Evolutionary conservation across 23 tunicate genomes (phyloP).

Genomic region (Trididemnum nubilum): DNA sequence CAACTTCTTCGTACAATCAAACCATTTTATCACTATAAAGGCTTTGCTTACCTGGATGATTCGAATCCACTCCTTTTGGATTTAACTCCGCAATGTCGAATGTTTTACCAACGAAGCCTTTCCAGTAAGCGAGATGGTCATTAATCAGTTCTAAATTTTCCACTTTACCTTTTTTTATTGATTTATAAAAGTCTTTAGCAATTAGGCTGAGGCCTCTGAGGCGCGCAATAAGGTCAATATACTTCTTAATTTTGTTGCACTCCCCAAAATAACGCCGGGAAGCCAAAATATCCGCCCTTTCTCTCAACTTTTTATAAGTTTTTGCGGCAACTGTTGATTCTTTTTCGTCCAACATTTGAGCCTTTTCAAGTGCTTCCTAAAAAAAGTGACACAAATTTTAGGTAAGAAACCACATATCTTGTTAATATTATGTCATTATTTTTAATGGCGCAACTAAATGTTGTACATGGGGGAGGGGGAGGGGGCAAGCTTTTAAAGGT

Average conservation of each 20-base stretch:
- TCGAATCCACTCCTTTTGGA: conserved; percentile 80
- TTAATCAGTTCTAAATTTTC: conserved; percentile 67
- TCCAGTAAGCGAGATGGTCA: conserved; percentile 82
- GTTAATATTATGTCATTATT: no score
- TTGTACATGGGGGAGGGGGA: background rate
- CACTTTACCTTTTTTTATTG: conserved; percentile 80
- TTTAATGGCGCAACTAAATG: background rate
- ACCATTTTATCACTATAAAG: no score
- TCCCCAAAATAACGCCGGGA: conserved; percentile 82
- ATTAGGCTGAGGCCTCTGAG: conserved; percentile 78
- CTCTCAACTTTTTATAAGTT: conserved; percentile 84
- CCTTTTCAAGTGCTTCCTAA: conserved; percentile 87
- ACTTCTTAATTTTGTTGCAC: conserved; percentile 80
- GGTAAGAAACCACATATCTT: no score
- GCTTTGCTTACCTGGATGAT: conserved; percentile 72
- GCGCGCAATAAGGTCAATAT: conserved; percentile 82
- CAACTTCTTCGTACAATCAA: no score
- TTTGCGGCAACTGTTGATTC: conserved; percentile 64
- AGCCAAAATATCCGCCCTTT: conserved; percentile 72
- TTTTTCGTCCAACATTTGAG: conserved; percentile 84
- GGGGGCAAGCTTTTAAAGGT: no score
- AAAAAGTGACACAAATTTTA: background rate
- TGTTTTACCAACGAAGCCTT: conserved; percentile 71
- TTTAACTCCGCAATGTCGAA: conserved; percentile 72
- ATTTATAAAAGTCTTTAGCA: conserved; percentile 92